Evolutionary conservation across 1,140 invertebrate species (phyloP).

Genomic region (Octopus sinensis): DNA sequence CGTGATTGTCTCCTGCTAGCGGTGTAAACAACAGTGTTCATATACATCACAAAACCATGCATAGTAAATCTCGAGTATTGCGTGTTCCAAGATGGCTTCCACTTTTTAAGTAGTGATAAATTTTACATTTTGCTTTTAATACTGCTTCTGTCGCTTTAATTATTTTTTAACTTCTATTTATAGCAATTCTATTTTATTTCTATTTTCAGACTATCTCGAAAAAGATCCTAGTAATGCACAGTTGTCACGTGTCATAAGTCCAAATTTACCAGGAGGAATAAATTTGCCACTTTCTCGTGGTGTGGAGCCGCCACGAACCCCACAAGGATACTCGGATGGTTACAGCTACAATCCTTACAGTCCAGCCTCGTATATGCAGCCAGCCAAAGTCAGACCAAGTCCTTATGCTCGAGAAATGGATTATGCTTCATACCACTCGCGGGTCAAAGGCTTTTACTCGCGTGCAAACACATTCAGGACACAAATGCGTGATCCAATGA

Average conservation of each 20-base stretch:
- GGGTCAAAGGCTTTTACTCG: slow-evolving; percentile 27
- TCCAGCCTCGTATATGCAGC: slow-evolving; percentile 20
- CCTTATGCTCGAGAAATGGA: slow-evolving; percentile 26
- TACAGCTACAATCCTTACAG: slow-evolving; percentile 27
- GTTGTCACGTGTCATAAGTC: slow-evolving; percentile 23
- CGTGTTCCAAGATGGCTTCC: too few relatives aligned
- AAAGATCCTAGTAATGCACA: slow-evolving; percentile 23
- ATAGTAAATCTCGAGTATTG: too few relatives aligned
- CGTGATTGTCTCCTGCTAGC: not conserved
- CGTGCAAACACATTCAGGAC: slow-evolving; percentile 23
- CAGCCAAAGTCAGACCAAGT: slow-evolving; percentile 17
- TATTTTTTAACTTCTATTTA: too few relatives aligned
- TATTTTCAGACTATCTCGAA: slow-evolving; percentile 30
- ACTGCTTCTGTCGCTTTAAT: too few relatives aligned
- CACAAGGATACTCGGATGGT: slow-evolving; percentile 26
- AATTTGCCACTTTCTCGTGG: slow-evolving; percentile 6
- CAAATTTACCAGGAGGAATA: slow-evolving; percentile 28
- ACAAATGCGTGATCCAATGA: slow-evolving; percentile 9
- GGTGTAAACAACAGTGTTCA: too few relatives aligned
- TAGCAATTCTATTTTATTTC: not conserved
- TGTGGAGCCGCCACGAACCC: slow-evolving; percentile 15
- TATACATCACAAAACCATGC: too few relatives aligned
- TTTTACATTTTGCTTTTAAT: too few relatives aligned
- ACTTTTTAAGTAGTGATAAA: too few relatives aligned
- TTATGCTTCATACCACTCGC: slow-evolving; percentile 23